Evolutionary conservation across 2,888 invertebrate genomes (phyloP).

Genomic region (Agriotes lineatus): DNA sequence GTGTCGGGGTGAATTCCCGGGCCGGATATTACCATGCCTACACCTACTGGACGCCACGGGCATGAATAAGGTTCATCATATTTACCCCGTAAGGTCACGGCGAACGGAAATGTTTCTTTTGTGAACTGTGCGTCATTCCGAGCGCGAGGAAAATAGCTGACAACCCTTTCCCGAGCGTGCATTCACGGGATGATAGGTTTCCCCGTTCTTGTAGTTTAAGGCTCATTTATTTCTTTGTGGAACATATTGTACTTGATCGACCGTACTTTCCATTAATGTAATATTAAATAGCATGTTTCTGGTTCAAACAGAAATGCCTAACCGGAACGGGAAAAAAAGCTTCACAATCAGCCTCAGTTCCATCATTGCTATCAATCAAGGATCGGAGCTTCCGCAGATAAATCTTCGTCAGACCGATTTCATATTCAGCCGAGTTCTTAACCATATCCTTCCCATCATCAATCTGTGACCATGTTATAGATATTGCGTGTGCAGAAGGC

Average conservation of each 20-base stretch:
- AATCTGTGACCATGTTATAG: conserved; percentile 3
- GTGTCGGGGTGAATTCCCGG: not conserved
- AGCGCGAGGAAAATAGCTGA: not conserved
- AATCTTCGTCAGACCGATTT: not conserved
- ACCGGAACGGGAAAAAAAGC: too few relatives aligned
- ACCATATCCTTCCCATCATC: not conserved
- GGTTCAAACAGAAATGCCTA: too few relatives aligned
- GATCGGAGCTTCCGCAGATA: too few relatives aligned
- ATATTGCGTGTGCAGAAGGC: not conserved
- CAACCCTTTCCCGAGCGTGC: not conserved
- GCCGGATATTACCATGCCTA: conserved; percentile 22
- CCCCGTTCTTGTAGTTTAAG: not conserved
- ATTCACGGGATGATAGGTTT: not conserved
- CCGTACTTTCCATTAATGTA: too few relatives aligned
- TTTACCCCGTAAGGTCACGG: conserved; percentile 2
- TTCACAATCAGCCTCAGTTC: too few relatives aligned
- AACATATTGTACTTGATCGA: too few relatives aligned
- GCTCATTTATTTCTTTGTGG: not conserved
- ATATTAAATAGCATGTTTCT: too few relatives aligned
- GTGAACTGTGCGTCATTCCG: not conserved
- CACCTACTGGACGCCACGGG: conserved; percentile 14
- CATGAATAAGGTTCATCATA: conserved; percentile 13
- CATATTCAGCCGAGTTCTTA: not conserved
- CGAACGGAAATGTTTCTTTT: not conserved
- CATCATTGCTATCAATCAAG: too few relatives aligned